Conservation (phyloP, 2,888 invertebrate species). For the Coenonympha glycerion region DNA sequence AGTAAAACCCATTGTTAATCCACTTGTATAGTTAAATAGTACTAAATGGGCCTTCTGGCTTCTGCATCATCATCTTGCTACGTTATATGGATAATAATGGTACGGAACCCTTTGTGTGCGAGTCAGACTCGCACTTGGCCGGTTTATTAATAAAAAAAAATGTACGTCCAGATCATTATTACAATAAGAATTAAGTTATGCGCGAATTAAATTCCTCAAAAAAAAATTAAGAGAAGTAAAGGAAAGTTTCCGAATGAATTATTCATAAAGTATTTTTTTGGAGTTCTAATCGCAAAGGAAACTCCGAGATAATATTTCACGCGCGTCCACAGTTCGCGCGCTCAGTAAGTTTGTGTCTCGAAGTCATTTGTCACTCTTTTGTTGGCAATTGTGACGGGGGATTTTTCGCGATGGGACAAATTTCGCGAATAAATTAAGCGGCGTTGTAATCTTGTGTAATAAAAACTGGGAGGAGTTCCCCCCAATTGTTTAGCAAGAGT, state of each 20-base stretch:
- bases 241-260: constrained; percentile 20
- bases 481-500: constrained; percentile 35
- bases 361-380: constrained; percentile 73
- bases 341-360: constrained; percentile 68
- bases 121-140: too few relatives aligned
- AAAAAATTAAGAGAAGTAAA: constrained; percentile 7
- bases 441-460: constrained; percentile 66
- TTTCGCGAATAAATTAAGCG: constrained; percentile 72
- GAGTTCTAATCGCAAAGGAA: constrained; percentile 41
- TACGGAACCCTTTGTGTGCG: too few relatives aligned
- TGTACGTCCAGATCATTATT: too few relatives aligned
- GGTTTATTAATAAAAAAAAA: too few relatives aligned
- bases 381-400: constrained; percentile 50
- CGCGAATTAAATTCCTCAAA: too few relatives aligned
- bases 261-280: constrained; percentile 19
- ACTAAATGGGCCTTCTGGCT: too few relatives aligned
- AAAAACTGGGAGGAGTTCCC: constrained; percentile 44
- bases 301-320: constrained; percentile 54
- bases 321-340: constrained; percentile 49
- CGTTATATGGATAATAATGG: too few relatives aligned
- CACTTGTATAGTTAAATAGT: too few relatives aligned
- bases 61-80: too few relatives aligned
- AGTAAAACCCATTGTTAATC: too few relatives aligned
- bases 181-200: too few relatives aligned
- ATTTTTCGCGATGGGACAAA: constrained; percentile 74